Percentiles rank a stretch among this genome's conserved stretches.
Evolutionary conservation across 2,888 invertebrate genomes (phyloP).

Genomic region (Eupithecia subfuscata): DNA sequence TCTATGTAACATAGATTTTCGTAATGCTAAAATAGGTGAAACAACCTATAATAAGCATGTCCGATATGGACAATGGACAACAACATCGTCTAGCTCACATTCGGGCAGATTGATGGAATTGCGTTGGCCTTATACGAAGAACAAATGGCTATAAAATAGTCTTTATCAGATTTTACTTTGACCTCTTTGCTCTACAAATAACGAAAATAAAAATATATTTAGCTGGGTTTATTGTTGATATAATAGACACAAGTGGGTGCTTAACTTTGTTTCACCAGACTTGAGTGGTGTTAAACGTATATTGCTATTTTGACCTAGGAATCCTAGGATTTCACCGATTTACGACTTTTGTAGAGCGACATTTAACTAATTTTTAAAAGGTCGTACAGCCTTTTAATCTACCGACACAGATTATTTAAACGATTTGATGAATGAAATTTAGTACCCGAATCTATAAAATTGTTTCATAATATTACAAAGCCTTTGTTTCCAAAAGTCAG

Average conservation of each 20-base stretch:
- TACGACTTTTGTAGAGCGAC: neutral
- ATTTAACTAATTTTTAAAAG: neutral
- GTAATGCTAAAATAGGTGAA: neutral
- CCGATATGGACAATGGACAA: slow-evolving; percentile 56
- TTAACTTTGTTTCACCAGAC: slow-evolving; percentile 15
- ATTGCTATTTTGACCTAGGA: slow-evolving; percentile 8
- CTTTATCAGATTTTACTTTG: slow-evolving; percentile 65
- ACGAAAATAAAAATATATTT: slow-evolving; percentile 47
- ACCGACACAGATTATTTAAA: neutral
- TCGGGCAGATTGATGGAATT: slow-evolving; percentile 70
- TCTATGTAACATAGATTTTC: neutral
- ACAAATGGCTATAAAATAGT: slow-evolving; percentile 70
- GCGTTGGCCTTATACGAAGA: slow-evolving; percentile 63
- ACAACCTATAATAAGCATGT: slow-evolving; percentile 9
- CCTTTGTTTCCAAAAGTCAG: slow-evolving; percentile 55
- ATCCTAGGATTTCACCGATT: neutral
- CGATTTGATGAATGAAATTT: neutral
- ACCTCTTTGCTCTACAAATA: slow-evolving; percentile 48
- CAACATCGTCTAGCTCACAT: slow-evolving; percentile 61
- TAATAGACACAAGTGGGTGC: slow-evolving; percentile 21
- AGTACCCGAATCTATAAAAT: neutral
- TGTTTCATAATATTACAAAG: neutral
- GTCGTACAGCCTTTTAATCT: neutral
- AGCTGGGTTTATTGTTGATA: slow-evolving; percentile 25
- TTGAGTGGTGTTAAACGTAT: slow-evolving; percentile 1